Base-by-base conservation (phyloP, 53 echinoderm and acorn worm genomes). In the Mesocentrotus franciscanus region DNA sequence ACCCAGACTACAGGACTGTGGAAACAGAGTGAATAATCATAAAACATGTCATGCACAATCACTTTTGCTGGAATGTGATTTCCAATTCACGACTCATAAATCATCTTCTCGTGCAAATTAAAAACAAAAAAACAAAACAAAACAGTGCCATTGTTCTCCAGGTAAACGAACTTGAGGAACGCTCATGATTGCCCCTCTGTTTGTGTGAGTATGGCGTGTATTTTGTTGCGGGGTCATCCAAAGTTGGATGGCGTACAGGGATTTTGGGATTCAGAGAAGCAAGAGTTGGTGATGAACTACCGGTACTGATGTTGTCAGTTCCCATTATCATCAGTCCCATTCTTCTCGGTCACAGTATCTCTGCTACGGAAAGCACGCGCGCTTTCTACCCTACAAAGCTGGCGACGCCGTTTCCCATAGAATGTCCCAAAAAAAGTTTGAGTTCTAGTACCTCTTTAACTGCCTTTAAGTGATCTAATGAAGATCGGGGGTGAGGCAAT, bases 251-350 rank as follows among this genome's bases (percentile, higher is more conserved):
- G 58, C 66, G 66, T 64, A 35, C 34, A 91, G n/a, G 35, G 91
- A 64, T 10, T 62, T 91, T 36, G 33, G 42, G 66, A 91, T 34
- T 64, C 64, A 30, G 49, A 35, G 61, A 64, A 91, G 64, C 33
- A 66, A 91, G 35, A 91, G 91, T 66, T 91, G 61, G 91, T 91
- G 91, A 66, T 91, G 91, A 87, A 87, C 87, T 87, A 58, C 87
- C 66, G 64, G 61, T 66, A 58, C 35, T 39, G 36, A 91, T 34
- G 91, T 35, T 91, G 91, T 91, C 91, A 66, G 34, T 61, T 62
- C 22, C 20, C 35, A 91, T 91, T 91, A 91, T 24, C 66, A 64
- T 91, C 91, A 91, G 18, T 29, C 91, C 91, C 64, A 91, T 91
- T 91, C 64, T 91, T 64, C 90, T 90, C 14, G 58, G 35, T 10